A percentile compares a stretch with the other conserved stretches of the same genome.
phyloP scores from a whole-genome alignment of 2,797 vertebrate species.

The Dicrostonyx torquatus region DNA sequence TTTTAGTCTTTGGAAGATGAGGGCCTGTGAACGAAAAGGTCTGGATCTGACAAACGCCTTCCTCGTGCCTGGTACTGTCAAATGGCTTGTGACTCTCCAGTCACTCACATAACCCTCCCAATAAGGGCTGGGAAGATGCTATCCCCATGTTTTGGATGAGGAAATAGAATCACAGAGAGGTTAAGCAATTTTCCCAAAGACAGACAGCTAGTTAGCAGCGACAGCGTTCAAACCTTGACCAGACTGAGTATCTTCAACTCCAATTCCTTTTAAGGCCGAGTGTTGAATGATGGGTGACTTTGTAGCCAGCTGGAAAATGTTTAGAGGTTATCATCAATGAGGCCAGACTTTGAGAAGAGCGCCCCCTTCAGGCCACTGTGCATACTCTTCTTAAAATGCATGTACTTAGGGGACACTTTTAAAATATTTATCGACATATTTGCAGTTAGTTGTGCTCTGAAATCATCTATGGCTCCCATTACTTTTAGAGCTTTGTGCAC shows the following conservation, averaged over 20 bases:
- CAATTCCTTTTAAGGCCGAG: neutral
- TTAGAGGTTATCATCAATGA: neutral
- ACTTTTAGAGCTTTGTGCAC: neutral
- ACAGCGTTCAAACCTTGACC: neutral
- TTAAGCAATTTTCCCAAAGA: slow-evolving; percentile 6
- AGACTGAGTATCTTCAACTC: neutral
- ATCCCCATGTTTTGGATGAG: neutral
- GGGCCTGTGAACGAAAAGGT: neutral
- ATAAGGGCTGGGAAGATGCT: neutral
- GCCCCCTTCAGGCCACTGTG: rapidly evolving
- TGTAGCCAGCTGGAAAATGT: slow-evolving; percentile 4
- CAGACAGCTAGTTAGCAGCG: neutral
- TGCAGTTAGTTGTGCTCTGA: neutral
- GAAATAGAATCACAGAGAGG: slow-evolving; percentile 26
- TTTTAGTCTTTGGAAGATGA: slow-evolving; percentile 17
- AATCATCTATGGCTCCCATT: neutral
- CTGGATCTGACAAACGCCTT: neutral
- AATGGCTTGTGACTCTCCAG: neutral
- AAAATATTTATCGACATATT: neutral
- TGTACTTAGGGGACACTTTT: neutral
- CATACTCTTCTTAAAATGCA: neutral
- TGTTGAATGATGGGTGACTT: neutral
- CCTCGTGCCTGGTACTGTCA: neutral
- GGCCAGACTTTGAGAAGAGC: neutral
- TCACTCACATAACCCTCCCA: neutral